Conservation (phyloP, 2,113 vertebrate genomes). For the Mohoua ochrocephala region DNA sequence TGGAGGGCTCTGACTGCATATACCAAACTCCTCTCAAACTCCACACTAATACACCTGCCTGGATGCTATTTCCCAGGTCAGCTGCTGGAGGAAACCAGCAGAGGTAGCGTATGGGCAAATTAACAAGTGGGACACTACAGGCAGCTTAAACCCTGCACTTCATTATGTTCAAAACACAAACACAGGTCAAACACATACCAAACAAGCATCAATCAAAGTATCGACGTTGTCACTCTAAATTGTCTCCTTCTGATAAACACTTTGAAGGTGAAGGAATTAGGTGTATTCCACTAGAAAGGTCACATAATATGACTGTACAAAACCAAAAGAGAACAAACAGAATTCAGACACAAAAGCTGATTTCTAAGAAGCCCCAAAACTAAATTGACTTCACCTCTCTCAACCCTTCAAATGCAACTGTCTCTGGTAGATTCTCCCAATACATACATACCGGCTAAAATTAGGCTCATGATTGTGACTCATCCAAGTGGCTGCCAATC, state of each 20-base stretch:
- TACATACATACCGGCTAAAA: conserved; percentile 30
- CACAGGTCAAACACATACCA: not conserved
- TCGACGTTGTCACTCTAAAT: not conserved
- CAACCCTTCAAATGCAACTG: not conserved
- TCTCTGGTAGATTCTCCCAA: conserved; percentile 12
- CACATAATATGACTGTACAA: not conserved
- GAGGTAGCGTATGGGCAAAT: not conserved
- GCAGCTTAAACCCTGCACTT: not conserved
- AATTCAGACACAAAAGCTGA: not conserved
- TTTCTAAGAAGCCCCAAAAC: not conserved
- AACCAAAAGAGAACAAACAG: not conserved
- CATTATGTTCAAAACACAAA: not conserved
- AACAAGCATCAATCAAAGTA: conserved; percentile 5
- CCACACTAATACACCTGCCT: not conserved
- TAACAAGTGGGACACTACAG: not conserved
- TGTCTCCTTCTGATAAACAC: not conserved
- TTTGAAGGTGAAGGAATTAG: conserved; percentile 5
- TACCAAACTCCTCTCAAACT: not conserved
- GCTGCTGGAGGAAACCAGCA: not conserved
- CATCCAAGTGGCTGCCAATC: conserved; percentile 53
- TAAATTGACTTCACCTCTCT: not conserved
- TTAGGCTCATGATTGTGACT: conserved; percentile 51
- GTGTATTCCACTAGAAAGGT: not conserved
- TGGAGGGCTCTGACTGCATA: not conserved
- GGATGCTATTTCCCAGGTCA: not conserved